A percentile compares a stretch with the other conserved stretches of the same genome.
Evolutionary conservation across 2,888 invertebrate species (phyloP).

Genomic region (Thecophora atra): DNA sequence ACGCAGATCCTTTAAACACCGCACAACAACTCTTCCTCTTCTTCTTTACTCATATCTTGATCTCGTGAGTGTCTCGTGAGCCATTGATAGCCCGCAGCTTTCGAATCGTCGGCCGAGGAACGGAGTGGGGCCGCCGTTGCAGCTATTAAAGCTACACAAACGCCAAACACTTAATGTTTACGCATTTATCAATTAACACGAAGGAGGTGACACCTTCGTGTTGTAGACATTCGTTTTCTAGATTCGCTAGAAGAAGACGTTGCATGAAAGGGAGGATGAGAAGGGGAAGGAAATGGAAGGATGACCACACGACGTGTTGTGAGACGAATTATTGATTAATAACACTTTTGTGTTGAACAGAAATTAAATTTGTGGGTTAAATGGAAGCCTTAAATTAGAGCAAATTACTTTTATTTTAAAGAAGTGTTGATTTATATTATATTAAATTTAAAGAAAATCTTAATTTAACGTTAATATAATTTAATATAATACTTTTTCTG

Average conservation of each 20-base stretch:
- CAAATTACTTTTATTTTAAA: too few relatives aligned
- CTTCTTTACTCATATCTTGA: slow-evolving; percentile 30
- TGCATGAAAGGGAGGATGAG: not conserved
- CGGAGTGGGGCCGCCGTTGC: not conserved
- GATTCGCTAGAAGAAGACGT: too few relatives aligned
- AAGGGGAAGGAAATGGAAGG: not conserved
- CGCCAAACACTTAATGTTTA: slow-evolving; percentile 48
- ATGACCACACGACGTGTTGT: not conserved
- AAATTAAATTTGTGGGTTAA: too few relatives aligned
- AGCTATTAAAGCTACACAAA: slow-evolving; percentile 27
- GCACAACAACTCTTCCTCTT: too few relatives aligned
- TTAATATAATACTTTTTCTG: too few relatives aligned
- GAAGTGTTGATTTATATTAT: too few relatives aligned
- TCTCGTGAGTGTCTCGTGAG: slow-evolving; percentile 12
- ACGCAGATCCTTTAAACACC: slow-evolving; percentile 45
- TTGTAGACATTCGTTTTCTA: slow-evolving; percentile 1
- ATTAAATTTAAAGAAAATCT: too few relatives aligned
- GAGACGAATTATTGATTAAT: slow-evolving; percentile 17
- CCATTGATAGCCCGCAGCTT: slow-evolving; percentile 28
- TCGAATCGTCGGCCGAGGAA: too few relatives aligned
- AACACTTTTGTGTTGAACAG: too few relatives aligned
- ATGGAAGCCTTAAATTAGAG: too few relatives aligned
- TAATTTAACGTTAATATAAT: too few relatives aligned
- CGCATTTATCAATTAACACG: slow-evolving; percentile 47
- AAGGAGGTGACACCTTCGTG: slow-evolving; percentile 24